Evolutionary conservation across 2,888 invertebrate species (phyloP), one percentile per base, ranked within the genome.

Genomic region (Pyrocoelia pectoralis): DNA sequence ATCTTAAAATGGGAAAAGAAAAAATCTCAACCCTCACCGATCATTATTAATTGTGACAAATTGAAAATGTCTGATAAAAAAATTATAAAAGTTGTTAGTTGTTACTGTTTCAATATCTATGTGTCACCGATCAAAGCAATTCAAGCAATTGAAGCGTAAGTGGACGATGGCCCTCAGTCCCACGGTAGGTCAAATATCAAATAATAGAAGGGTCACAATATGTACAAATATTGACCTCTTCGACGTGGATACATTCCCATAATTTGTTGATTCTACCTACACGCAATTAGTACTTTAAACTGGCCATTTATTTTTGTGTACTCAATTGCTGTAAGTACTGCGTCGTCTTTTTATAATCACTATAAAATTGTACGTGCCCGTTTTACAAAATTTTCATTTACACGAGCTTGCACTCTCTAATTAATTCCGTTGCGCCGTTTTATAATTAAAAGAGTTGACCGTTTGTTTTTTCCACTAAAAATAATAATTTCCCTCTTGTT

Each of bases 181-280:
- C 65, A 65, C 65, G 61, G 58, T 61, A 61, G 65, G 65, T 65
- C 58, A 61, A 61, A 55, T 65, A 61, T 65, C 56, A 61, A 55
- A 61, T 60, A 65, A 65, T 55, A 58, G 63, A 70, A 70, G 70
- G 74, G 74, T 71, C 71, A 71, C 67, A 71, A 67, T 73, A 73
- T 72, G 73, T 74, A 75, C 70, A 75, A 75, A 75, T 75, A 75
- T 75, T 75, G 74, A 74, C 75, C 74, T 73, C 72, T 72, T 66
- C 66, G 60, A 66, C 66, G 43, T 63, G 60, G 63, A 62, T 66
- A 66, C 66, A 66, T 66, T 66, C 66, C 52, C 66, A 66, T 66
- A 63, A 60, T 66, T 63, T 61, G 57, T 53, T 48, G 28, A 43
- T 41, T 58, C 70, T 70, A 70, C 70, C 70, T 70, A 70, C 70